Conservation (phyloP, 1,140 invertebrate genomes). For the Hirudo medicinalis region DNA sequence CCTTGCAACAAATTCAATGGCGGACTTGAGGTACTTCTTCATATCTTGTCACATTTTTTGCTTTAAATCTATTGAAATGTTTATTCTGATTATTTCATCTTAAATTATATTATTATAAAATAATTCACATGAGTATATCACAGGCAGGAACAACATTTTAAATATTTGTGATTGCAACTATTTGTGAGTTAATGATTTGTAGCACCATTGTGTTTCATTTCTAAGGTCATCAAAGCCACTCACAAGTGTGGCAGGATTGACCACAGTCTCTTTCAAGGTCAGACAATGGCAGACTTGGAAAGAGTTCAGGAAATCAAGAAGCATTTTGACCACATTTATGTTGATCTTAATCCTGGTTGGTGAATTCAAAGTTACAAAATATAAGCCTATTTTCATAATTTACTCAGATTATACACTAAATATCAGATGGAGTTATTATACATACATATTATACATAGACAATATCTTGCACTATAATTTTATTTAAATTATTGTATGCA, state of each 20-base stretch:
- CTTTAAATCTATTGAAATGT: neutral
- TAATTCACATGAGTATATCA: too few species aligned
- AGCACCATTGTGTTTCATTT: neutral
- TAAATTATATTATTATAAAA: too few species aligned
- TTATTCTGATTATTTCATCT: too few species aligned
- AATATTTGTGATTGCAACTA: too few species aligned
- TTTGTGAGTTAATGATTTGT: neutral
- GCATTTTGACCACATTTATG: conserved; percentile 24
- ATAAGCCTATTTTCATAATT: too few species aligned
- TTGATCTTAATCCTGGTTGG: conserved; percentile 32
- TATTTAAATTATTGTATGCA: too few species aligned
- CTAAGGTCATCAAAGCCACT: conserved; percentile 29
- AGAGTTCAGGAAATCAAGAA: conserved; percentile 28
- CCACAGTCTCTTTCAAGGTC: conserved; percentile 29
- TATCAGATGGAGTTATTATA: too few species aligned
- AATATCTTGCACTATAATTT: too few species aligned
- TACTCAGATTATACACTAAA: too few species aligned
- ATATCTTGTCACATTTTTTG: neutral
- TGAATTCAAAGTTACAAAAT: neutral
- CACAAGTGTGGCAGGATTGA: conserved; percentile 33
- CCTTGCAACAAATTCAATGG: conserved; percentile 33
- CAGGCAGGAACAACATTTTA: too few species aligned
- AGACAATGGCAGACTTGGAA: conserved; percentile 30
- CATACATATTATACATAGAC: too few species aligned
- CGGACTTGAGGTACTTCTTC: conserved; percentile 31